A percentile compares a stretch with the other conserved stretches of the same genome.
These are phyloP conservation scores for Anser brachyrhynchus DNA, from an alignment of 2,113 vertebrate genomes.

Conservation along the genomic window DNA sequence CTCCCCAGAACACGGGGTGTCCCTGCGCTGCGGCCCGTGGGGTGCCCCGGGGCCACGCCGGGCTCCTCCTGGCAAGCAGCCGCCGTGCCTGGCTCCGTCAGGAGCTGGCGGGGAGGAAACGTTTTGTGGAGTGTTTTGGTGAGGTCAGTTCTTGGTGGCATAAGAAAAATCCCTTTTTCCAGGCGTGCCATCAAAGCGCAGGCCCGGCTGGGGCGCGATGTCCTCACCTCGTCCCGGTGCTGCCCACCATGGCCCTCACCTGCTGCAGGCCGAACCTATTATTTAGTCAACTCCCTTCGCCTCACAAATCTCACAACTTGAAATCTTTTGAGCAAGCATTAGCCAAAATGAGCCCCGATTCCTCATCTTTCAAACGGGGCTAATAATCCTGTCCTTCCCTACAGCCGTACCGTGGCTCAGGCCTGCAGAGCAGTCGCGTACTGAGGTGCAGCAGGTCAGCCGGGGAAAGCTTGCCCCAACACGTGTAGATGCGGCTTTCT, in stretches of 20 bases:
- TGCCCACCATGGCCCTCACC: background rate
- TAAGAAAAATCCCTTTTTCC: background rate
- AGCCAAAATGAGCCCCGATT: background rate
- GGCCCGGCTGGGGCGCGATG: background rate
- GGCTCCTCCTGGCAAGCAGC: background rate
- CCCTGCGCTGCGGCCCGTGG: background rate
- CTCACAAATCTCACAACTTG: background rate
- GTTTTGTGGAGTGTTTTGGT: background rate
- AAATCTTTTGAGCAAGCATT: background rate
- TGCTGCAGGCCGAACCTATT: background rate
- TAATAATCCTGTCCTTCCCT: background rate
- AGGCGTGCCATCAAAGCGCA: background rate
- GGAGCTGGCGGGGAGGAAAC: background rate
- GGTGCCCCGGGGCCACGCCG: background rate
- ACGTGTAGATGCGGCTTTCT: background rate
- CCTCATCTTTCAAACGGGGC: background rate
- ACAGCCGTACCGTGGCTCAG: background rate
- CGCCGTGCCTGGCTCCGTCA: background rate
- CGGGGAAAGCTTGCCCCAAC: background rate
- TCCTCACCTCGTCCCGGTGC: background rate
- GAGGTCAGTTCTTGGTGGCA: background rate
- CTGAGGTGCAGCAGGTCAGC: conserved; percentile 27
- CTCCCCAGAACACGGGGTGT: background rate
- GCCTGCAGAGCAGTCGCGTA: background rate
- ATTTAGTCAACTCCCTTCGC: background rate